phyloP scores from a whole-genome alignment of 2,888 invertebrate species.

The Heliconius ethilla region DNA sequence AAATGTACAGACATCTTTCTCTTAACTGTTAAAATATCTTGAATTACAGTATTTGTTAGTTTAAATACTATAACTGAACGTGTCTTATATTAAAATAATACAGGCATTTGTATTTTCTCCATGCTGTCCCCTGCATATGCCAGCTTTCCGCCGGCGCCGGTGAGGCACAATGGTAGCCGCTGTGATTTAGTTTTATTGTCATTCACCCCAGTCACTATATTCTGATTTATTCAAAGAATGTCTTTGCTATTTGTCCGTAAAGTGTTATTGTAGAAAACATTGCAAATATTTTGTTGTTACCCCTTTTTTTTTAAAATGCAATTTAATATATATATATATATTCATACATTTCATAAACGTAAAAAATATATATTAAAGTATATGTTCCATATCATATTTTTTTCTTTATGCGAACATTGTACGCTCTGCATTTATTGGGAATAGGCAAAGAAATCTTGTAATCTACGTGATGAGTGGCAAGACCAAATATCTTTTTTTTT shows the following conservation, averaged over 20 bases:
- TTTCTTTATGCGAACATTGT: no score
- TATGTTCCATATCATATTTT: no score
- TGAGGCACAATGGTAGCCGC: constrained; percentile 73
- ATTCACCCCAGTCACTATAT: constrained; percentile 69
- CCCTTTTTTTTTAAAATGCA: not conserved
- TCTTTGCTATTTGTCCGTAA: constrained; percentile 18
- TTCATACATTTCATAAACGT: no score
- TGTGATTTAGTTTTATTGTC: constrained; percentile 81
- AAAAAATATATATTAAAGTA: no score
- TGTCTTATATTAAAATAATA: constrained; percentile 52
- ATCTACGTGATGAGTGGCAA: no score
- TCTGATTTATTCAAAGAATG: constrained; percentile 30
- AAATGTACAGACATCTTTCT: not conserved
- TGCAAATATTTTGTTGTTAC: not conserved
- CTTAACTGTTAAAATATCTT: not conserved
- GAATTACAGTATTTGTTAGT: not conserved
- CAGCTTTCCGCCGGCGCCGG: constrained; percentile 80
- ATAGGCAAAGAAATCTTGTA: no score
- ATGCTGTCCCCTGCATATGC: constrained; percentile 75
- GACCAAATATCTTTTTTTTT: not conserved
- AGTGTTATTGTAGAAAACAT: constrained; percentile 12
- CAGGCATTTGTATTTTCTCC: constrained; percentile 72
- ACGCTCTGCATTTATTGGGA: no score
- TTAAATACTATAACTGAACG: not conserved
- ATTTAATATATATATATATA: not conserved